Evolutionary conservation across 2,113 vertebrate genomes (phyloP), one percentile per base, ranked within the genome.

Genomic region (Apodemus sylvaticus): DNA sequence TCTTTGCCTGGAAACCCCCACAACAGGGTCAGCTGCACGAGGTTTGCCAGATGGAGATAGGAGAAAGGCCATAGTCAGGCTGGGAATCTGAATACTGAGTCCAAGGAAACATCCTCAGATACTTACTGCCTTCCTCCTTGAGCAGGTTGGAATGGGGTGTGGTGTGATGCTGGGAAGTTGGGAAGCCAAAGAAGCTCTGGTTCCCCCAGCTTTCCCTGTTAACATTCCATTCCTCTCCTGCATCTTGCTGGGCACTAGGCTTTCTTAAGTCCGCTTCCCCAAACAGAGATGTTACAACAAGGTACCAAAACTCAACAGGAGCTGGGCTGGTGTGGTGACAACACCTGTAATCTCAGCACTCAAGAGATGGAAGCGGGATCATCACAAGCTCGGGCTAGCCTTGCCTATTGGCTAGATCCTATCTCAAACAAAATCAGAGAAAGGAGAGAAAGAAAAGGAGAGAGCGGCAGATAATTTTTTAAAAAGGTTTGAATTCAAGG

Each of bases 231-330:
- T 60, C 51, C 71, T 95, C 45, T 85, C 51, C 22, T 34, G 36
- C 9, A 9, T 55, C 74, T 83, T 51, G 34, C 14, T 68, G 0
- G 22, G 45, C 2, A 13, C 58, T 71, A 51, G 42, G 82, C 19
- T 39, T 45, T 79, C 79, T 85, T 29, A 12, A 81, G n/a, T 86
- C 87, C 11, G 14, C 77, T 68, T 60, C 71, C 51, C 53, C 55
- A 62, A 81, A 81, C 26, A n/a, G 24, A 70, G 20, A 13, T 64
- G 73, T n/a, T 81, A 22, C 51, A 91, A 82, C 51, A 93, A 64
- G 53, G 60, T 94, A 86, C 79, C 83, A 94, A 92, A 94, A 93
- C 76, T 77, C 86, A 68, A 64, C 39, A 4, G 4, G 29, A 24
- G 11, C 12, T n/a, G 36, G 13, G 66, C 3, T 1, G 36, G 66